Conservation (phyloP, 2,797 vertebrate species). For the Chaetodon trifasciatus region DNA sequence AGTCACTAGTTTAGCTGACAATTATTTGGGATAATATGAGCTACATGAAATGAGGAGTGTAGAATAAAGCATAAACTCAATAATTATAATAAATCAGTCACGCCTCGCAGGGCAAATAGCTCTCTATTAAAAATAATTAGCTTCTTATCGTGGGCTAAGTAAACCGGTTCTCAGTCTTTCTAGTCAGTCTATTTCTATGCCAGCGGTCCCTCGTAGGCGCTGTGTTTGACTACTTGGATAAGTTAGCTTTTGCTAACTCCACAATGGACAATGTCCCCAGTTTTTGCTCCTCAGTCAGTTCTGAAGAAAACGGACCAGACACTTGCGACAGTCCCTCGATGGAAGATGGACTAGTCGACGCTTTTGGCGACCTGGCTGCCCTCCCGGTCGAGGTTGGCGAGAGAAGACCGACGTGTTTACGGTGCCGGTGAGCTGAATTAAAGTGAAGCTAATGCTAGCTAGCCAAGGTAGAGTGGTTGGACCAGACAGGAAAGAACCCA, state of each 20-base stretch:
- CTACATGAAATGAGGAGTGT: background rate
- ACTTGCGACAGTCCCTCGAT: constrained; percentile 3
- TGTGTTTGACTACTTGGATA: constrained; percentile 11
- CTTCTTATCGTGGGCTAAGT: too few species aligned
- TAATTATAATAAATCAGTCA: background rate
- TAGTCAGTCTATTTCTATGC: constrained; percentile 38
- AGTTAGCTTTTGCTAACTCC: constrained; percentile 63
- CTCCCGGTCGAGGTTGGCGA: constrained; percentile 90
- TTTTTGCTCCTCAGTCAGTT: constrained; percentile 23
- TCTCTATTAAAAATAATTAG: background rate
- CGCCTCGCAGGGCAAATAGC: too few species aligned
- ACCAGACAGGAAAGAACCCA: constrained; percentile 4
- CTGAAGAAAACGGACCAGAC: constrained; percentile 46
- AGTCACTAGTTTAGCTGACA: background rate
- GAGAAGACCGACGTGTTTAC: constrained; percentile 90
- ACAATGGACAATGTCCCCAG: constrained; percentile 68
- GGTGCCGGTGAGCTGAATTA: constrained; percentile 90
- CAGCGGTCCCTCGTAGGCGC: background rate
- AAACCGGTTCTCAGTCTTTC: background rate
- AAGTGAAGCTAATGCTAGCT: constrained; percentile 68
- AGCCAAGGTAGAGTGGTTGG: constrained; percentile 22
- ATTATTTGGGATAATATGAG: too few species aligned
- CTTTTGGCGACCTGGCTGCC: constrained; percentile 88
- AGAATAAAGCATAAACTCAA: background rate
- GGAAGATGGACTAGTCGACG: constrained; percentile 74